Evolutionary conservation across 2,113 vertebrate species (phyloP), one percentile per base, ranked within the genome.

Genomic region (Eclectus roratus): DNA sequence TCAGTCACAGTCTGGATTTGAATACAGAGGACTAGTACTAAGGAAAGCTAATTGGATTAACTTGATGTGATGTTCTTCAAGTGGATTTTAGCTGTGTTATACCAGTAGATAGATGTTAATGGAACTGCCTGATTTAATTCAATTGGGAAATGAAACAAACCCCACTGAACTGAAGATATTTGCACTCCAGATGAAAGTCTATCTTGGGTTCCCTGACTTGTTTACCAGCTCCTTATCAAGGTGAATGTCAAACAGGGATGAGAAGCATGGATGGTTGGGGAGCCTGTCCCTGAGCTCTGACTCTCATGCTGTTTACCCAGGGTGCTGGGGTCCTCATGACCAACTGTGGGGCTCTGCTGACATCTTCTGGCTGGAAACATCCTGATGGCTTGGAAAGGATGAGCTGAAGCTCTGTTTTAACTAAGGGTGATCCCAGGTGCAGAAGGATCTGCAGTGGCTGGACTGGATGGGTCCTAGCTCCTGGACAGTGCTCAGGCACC

Each of bases 181-280:
- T 74, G 43, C 13, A 4, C 46, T 39, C 29, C 31, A 31, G 20
- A 28, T 9, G 17, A 1, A 17, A 1, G 3, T 16, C 19, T 28
- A 2, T 28, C 9, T 37, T 55, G 29, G 31, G 8, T 56, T 87
- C 20, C 50, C 6, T 19, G 5, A 1, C n/a, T 50, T 33, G 7
- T 4, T 70, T 15, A 19, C 39, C 50, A 71, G 3, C 61, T 76
- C 44, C 39, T 43, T 11, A 5, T 17, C 25, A 18, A n/a, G 35
- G 13, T 21, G 25, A 28, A 39, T 13, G 56, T 39, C 4, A 0
- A n/a, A 39, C 0, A 6, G 25, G 31, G 27, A 39, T 5, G 47
- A 83, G 60, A 33, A 52, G 4, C 11, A 16, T 17, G 0, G 0
- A 3, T 4, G 6, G 2, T 13, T 3, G 13, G 9, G 18, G 5